Base-by-base conservation (phyloP, 2,888 invertebrate genomes). In the Lamproptera curius region DNA sequence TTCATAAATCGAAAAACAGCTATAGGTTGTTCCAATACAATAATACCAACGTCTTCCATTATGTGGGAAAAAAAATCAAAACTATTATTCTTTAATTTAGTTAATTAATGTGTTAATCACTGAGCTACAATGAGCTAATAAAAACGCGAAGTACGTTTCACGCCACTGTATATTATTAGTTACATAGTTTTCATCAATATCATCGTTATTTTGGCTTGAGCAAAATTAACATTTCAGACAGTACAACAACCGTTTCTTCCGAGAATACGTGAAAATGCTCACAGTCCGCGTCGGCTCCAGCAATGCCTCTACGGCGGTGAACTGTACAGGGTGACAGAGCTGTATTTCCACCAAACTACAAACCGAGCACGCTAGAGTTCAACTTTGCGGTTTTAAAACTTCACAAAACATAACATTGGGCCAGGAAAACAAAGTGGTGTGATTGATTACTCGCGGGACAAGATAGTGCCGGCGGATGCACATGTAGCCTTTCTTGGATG, bases 261-360 rank as follows among this genome's bases (percentile, higher is more conserved):
- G 84, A 0, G 86, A 87, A 57, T 84, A 84, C 59, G 78, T 83
- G 1, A 81, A 80, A 52, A 83, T 86, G 83, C 61, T 87, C 8
- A 64, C 74, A 1, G 70, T 87, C 1, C 64, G 85, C 11, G 73
- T 84, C 0, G 86, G 85, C 0, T 83, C 84, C 2, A 58, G 67
- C 11, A 86, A 87, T 62, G 81, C 83, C 1, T 78, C 82, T 50
- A 65, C 0, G 86, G 86, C 0, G 86, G 86, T 0, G 73, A 77
- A 6, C 14, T 76, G 0, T 56, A 75, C 2, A 59, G 66, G 0
- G 79, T 85, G 8, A 51, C 72, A 0, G 83, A 84, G 51, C 80
- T 86, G 52, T 74, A 70, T 66, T 87, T 86, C 70, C 86, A 87
- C 15, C 86, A 1, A 86, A 86, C 68, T 87, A 87, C 62, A 83